These are phyloP conservation scores for Pelusios castaneus DNA, from an alignment of 2,113 vertebrate species.

Conservation along the genomic window DNA sequence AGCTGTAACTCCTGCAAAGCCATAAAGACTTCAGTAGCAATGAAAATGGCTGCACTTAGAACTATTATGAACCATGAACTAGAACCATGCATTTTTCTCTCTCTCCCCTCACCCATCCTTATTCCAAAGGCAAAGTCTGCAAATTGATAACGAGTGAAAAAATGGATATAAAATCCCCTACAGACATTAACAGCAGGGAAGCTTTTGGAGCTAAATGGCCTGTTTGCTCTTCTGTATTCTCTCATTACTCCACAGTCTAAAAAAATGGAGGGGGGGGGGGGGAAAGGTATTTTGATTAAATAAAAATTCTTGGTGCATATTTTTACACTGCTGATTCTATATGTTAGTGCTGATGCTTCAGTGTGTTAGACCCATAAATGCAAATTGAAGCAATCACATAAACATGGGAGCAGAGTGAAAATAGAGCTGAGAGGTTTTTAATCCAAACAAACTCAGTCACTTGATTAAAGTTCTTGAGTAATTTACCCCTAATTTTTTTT, in stretches of 20 bases:
- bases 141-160: constrained; percentile 27
- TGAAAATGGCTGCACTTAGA: not conserved
- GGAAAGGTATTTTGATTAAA: constrained; percentile 63
- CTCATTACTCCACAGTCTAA: constrained; percentile 6
- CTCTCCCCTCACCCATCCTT: not conserved
- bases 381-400: constrained; percentile 65
- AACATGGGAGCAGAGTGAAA: constrained; percentile 35
- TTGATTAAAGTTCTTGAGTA: constrained; percentile 57
- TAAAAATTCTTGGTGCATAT: constrained; percentile 52
- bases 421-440: constrained; percentile 49
- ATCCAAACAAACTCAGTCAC: constrained; percentile 45
- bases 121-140: constrained; percentile 4
- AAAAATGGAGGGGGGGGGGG: no score
- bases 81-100: accelerated
- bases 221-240: constrained; percentile 11
- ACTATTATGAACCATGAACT: not conserved
- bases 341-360: constrained; percentile 31
- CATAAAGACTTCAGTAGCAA: not conserved
- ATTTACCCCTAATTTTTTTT: constrained; percentile 15
- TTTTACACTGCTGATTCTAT: constrained; percentile 29
- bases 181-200: not conserved
- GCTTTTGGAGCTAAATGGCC: not conserved
- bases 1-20: not conserved
- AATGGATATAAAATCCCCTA: not conserved
- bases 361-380: constrained; percentile 50